Base-by-base conservation (phyloP, 2,113 vertebrate species). In the Platycercus adscitus region DNA sequence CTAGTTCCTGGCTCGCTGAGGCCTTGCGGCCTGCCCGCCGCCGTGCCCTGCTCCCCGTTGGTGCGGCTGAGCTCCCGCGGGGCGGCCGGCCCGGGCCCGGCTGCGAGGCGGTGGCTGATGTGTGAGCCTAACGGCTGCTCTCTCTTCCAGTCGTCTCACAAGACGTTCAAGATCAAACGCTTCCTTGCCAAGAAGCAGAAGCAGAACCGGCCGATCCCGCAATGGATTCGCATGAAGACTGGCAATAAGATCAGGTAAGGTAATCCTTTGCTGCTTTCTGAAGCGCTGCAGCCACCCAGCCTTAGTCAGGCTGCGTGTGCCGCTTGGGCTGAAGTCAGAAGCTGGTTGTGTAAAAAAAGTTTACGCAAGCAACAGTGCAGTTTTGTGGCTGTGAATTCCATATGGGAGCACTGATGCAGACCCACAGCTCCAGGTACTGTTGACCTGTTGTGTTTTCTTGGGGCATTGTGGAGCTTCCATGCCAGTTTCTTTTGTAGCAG, bases 101-200 rank as follows among this genome's bases (percentile, higher is more conserved):
- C 25, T 55, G 71, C n/a, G 44, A 16, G 64, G 13, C 56, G 4
- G 10, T 19, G 18, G 24, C 17, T 7, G 61, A 11, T 3, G 25
- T 9, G 64, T 4, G 46, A 66, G 6, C 4, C 55, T 96, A 44
- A 96, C 12, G 10, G 35, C 55, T 53, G 46, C 66, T 77, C 28
- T 97, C 21, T 96, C 29, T 96, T 96, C 7, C 72, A 99, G 99
- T 99, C 99, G 81, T 99, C 99, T 77, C 99, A 99, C 97, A 99
- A 99, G 98, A 99, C 99, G 5, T 99, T 99, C 98, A 98, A 98
- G 92, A 99, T 99, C 96, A 99, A 99, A 86, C 98, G 99, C 46
- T 99, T 99, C 95, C 98, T 99, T 21, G 99, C 99, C 3, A 99
- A 99, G 97, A 99, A 99, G 98, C 99, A 99, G 98, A 99, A 99